Evolutionary conservation across 2,888 invertebrate genomes (phyloP), one percentile per base, ranked within the genome.

Genomic region (Habroteleia sp.): DNA sequence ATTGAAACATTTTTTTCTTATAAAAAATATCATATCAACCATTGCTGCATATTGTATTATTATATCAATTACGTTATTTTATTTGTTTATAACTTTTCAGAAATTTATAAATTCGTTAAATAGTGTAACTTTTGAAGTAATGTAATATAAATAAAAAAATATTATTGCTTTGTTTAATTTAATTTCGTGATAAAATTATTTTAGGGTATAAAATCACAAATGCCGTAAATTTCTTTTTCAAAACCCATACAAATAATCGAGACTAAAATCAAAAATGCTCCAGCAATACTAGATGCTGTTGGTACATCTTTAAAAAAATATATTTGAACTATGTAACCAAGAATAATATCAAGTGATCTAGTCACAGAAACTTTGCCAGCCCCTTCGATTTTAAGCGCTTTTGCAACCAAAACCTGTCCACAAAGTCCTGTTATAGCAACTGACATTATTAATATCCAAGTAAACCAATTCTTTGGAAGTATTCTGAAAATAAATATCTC

Each of bases 341-440:
- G 79, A 25, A 89, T 89, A 46, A 90, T 90, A 63, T 90, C 90
- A 60, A 90, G 82, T 0, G 90, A 90, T 56, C 90, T 81, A 0
- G 90, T 90, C 2, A 90, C 89, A 1, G 90, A 89, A 0, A 90
- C 89, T 71, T 89, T 87, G 7, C 89, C 89, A n/a, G 90, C 89
- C 0, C 89, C 88, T 79, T 90, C 90, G 63, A 89, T 86, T 71
- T 89, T 84, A 13, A 90, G 82, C 0, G 90, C 89, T 20, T 88
- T 88, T 0, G 89, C 89, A 3, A 90, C 89, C 2, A 90, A 77
- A 25, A 89, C 82, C 81, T 90, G 89, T 1, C 89, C 89, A 1
- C 81, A 79, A 0, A 90, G 80, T n/a, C 89, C 89, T 8, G 89
- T 87, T 0, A 83, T 23, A 0, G 87, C 88, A 1, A 89, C 83